Evolutionary conservation across 1,140 invertebrate species (phyloP).

Genomic region (Drosophila triauraria): DNA sequence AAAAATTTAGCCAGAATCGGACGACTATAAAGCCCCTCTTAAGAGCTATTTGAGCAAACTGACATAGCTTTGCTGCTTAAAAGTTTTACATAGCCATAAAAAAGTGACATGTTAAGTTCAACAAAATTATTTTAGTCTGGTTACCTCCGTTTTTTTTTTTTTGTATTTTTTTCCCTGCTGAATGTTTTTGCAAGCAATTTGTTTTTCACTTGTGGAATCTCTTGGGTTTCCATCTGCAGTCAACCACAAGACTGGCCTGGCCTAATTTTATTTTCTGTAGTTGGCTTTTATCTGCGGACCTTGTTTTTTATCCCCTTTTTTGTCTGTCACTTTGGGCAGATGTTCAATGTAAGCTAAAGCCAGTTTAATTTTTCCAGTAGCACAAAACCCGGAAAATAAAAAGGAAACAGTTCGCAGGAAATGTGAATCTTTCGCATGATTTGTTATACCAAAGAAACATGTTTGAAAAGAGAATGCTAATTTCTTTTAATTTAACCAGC

Average conservation of each 20-base stretch:
- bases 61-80: not conserved
- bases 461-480: constrained; percentile 1
- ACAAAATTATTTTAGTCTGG: not conserved
- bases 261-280: constrained; percentile 39
- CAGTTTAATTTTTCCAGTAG: constrained; percentile 28
- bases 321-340: constrained; percentile 1
- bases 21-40: not conserved
- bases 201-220: not conserved
- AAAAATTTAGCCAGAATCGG: not conserved
- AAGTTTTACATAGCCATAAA: not conserved
- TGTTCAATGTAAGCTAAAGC: constrained; percentile 15
- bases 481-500: constrained; percentile 14
- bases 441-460: not conserved
- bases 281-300: not conserved
- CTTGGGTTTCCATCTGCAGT: not conserved
- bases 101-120: not conserved
- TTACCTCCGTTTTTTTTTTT: not conserved
- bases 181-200: not conserved
- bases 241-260: constrained; percentile 7
- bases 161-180: not conserved
- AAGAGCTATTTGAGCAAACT: not conserved
- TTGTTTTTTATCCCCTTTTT: not conserved
- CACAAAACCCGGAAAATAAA: no score
- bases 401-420: constrained; percentile 5
- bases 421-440: constrained; percentile 9